A percentile compares a stretch with the other conserved stretches of the same genome.
phyloP scores from a whole-genome alignment of 2,797 vertebrate species.

The Pampus argenteus region DNA sequence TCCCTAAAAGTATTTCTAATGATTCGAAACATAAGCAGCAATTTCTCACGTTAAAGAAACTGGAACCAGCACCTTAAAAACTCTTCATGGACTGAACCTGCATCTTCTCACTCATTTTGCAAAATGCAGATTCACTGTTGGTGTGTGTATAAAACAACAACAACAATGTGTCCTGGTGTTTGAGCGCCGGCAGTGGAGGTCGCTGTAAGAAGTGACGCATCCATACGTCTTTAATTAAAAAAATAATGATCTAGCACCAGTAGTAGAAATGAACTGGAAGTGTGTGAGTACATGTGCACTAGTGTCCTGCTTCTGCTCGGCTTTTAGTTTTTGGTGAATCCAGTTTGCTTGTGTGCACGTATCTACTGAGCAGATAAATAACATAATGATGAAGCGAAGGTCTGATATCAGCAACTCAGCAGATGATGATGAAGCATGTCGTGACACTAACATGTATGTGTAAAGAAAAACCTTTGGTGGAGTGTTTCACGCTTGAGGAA shows the following conservation, averaged over 20 bases:
- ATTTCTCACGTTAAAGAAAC: conserved; percentile 2
- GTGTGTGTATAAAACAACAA: no score
- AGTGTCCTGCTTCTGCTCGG: neutral
- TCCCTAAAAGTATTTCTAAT: neutral
- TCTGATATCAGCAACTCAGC: neutral
- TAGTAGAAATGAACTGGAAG: conserved; percentile 1
- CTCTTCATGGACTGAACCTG: neutral
- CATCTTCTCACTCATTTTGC: neutral
- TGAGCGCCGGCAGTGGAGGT: conserved; percentile 19
- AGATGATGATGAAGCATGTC: neutral
- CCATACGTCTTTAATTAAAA: neutral
- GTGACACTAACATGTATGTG: neutral
- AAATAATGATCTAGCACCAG: conserved; percentile 57
- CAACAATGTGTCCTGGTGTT: conserved; percentile 9
- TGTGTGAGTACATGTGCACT: neutral
- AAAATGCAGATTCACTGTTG: no score
- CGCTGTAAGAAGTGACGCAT: neutral
- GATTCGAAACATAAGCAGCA: conserved; percentile 28
- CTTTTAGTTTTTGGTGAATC: neutral
- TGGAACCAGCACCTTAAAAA: conserved; percentile 16
- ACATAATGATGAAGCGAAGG: neutral
- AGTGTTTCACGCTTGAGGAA: conserved; percentile 24
- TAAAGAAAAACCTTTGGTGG: conserved; percentile 42
- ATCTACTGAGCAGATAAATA: conserved; percentile 4
- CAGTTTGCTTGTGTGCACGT: neutral